A percentile compares a stretch with the other conserved stretches of the same genome.
Conservation (phyloP, 2,113 vertebrate genomes). For the Erythrolamprus reginae region DNA sequence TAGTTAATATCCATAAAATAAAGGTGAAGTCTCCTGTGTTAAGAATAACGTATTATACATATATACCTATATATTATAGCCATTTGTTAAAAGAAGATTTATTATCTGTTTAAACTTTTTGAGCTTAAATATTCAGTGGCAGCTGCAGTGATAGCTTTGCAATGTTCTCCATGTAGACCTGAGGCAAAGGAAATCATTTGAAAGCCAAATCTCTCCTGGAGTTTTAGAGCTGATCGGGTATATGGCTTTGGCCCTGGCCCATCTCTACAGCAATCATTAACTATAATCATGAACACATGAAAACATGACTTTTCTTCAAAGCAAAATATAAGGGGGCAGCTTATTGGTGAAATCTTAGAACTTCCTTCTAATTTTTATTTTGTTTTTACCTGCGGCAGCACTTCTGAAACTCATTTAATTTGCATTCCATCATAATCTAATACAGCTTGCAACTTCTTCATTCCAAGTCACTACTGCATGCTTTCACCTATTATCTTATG, state of each 20-base stretch:
- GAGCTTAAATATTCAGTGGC: neutral
- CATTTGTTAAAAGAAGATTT: neutral
- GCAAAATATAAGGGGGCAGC: constrained; percentile 8
- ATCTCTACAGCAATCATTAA: constrained; percentile 27
- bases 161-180: neutral
- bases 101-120: neutral
- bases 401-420: constrained; percentile 26
- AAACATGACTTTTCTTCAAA: constrained; percentile 26
- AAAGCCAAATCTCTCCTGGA: constrained; percentile 10
- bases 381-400: constrained; percentile 26
- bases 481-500: neutral
- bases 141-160: neutral
- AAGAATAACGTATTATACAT: neutral
- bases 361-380: constrained; percentile 31
- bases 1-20: neutral
- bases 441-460: constrained; percentile 7
- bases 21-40: neutral
- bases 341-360: constrained; percentile 20
- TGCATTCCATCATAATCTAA: constrained; percentile 25
- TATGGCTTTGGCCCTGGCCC: constrained; percentile 8
- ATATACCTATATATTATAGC: neutral
- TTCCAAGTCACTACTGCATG: neutral
- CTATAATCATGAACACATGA: constrained; percentile 25
- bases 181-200: constrained; percentile 7
- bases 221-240: constrained; percentile 9